phyloP scores from a whole-genome alignment of 1,140 invertebrate species.

The Nomia melanderi region DNA sequence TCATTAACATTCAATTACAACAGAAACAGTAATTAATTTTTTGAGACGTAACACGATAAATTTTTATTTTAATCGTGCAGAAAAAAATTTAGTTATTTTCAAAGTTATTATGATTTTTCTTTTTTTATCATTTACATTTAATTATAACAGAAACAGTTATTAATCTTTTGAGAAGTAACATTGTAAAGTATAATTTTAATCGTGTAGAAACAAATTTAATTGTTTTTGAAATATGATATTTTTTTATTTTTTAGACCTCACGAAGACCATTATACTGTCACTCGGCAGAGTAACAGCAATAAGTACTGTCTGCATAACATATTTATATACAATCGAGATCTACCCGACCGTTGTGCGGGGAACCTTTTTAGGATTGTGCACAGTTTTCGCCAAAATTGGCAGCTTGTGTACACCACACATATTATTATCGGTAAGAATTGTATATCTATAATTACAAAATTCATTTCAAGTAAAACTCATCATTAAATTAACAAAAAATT shows the following conservation, averaged over 20 bases:
- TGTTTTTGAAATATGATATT: not conserved
- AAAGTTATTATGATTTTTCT: no score
- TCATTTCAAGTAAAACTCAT: not conserved
- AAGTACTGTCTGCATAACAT: conserved; percentile 66
- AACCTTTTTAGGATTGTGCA: conserved; percentile 73
- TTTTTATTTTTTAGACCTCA: conserved; percentile 56
- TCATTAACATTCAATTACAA: no score
- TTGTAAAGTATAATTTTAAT: not conserved
- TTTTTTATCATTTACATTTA: no score
- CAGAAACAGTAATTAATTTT: no score
- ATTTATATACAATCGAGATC: conserved; percentile 73
- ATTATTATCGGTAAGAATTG: conserved; percentile 66
- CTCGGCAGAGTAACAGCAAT: conserved; percentile 68
- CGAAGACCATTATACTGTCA: conserved; percentile 65
- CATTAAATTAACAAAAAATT: not conserved
- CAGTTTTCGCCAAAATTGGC: conserved; percentile 71
- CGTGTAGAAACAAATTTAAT: not conserved
- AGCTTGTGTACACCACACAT: conserved; percentile 74
- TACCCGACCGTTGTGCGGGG: conserved; percentile 77
- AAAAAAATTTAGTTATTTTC: no score
- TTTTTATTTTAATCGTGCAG: no score
- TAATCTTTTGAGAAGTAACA: not conserved
- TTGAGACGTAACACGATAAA: no score
- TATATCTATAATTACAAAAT: not conserved
- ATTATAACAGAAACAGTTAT: no score